These are phyloP conservation scores for Colletes latitarsis DNA, from an alignment of 1,140 invertebrate genomes.

Conservation along the genomic window DNA sequence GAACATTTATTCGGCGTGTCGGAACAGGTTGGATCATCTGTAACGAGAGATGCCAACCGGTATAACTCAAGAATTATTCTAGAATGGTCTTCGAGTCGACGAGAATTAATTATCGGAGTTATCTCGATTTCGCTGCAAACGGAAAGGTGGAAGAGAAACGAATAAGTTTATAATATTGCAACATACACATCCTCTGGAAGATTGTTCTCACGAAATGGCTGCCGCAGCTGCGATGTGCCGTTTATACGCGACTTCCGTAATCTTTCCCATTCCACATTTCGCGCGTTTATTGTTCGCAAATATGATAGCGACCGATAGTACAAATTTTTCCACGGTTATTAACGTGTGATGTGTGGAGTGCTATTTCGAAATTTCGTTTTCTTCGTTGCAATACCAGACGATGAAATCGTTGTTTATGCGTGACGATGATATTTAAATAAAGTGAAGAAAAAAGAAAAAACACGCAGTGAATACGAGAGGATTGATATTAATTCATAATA, in stretches of 20 bases:
- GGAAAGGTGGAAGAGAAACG: slow-evolving; percentile 1
- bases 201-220: slow-evolving; percentile 55
- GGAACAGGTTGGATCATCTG: slow-evolving; percentile 6
- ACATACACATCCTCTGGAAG: slow-evolving; percentile 51
- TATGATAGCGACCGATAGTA: slow-evolving; percentile 7
- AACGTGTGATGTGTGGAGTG: slow-evolving; percentile 50
- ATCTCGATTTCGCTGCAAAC: background rate
- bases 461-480: slow-evolving; percentile 11
- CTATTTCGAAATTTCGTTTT: slow-evolving; percentile 15
- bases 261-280: slow-evolving; percentile 15
- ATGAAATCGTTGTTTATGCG: background rate
- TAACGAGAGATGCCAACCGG: slow-evolving; percentile 6
- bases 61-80: slow-evolving; percentile 5
- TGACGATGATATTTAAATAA: slow-evolving; percentile 3
- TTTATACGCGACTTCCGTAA: slow-evolving; percentile 5
- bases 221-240: slow-evolving; percentile 12
- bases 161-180: slow-evolving; percentile 24
- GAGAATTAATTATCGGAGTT: slow-evolving; percentile 13
- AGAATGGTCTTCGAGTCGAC: background rate
- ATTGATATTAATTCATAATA: slow-evolving; percentile 28
- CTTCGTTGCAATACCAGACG: background rate
- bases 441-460: background rate
- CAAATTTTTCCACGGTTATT: background rate
- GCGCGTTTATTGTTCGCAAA: background rate
- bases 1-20: slow-evolving; percentile 7